Evolutionary conservation across 2,888 invertebrate species (phyloP).

Genomic region (Melanophora roralis): DNA sequence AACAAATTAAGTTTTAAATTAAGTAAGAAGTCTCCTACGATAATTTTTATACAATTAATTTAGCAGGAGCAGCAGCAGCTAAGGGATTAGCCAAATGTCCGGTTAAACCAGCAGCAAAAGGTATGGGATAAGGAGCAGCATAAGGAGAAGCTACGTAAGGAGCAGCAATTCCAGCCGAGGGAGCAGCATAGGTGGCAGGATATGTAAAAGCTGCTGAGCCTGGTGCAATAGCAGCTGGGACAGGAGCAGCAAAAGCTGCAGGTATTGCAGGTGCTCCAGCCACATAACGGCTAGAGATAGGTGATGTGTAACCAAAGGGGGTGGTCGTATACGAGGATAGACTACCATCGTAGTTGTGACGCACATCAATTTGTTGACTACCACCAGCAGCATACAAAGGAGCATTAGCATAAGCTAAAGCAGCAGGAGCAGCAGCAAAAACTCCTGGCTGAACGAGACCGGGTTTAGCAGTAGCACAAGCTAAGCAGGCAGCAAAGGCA

Average conservation of each 20-base stretch:
- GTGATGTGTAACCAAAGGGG: constrained; percentile 71
- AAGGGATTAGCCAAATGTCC: constrained; percentile 45
- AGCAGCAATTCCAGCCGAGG: constrained; percentile 61
- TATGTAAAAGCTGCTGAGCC: constrained; percentile 29
- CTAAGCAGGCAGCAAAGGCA: constrained; percentile 68
- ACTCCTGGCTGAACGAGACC: constrained; percentile 65
- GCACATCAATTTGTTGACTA: constrained; percentile 73
- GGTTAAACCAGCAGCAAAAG: constrained; percentile 40
- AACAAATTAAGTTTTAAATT: neutral
- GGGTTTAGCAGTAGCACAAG: constrained; percentile 65
- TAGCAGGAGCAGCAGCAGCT: constrained; percentile 53
- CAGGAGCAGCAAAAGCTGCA: constrained; percentile 52
- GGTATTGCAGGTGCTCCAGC: constrained; percentile 66
- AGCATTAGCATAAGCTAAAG: constrained; percentile 78
- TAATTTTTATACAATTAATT: constrained; percentile 38
- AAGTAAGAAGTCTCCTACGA: neutral
- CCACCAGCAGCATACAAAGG: constrained; percentile 73
- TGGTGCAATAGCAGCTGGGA: constrained; percentile 60
- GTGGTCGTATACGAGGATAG: constrained; percentile 73
- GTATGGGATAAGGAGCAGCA: constrained; percentile 32
- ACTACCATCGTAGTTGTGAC: constrained; percentile 72
- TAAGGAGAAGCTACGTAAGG: constrained; percentile 32
- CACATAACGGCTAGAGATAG: constrained; percentile 72
- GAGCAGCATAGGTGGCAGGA: constrained; percentile 27
- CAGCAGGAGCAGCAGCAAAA: constrained; percentile 63